Base-by-base conservation (phyloP, 2,113 vertebrate species). In the Gasterosteus aculeatus region DNA sequence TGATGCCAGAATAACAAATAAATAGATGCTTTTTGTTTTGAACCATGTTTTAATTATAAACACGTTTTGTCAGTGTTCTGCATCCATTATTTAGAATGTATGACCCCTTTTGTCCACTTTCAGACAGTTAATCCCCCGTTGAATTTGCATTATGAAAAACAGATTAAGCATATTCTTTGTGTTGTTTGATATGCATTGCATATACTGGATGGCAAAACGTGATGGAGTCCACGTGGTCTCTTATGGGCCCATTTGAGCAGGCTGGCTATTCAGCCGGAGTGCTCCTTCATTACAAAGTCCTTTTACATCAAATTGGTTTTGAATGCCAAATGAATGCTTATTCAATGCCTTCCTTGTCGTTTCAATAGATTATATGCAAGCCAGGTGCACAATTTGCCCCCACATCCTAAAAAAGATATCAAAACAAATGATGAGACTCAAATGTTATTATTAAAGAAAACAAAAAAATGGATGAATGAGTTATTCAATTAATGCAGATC, bases 31-130 rank as follows among this genome's bases (percentile, higher is more conserved):
- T 80, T 78, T 87, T 91, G 85, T 82, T 87, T 90, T 88, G 78
- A 88, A 80, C 77, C 78, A 67, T 78, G 39, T 75, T 71, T 74
- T 88, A 92, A 93, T 93, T 93, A 90, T 88, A 88, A 86, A 61
- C 82, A 56, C 58, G 82, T 90, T 91, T 88, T 91, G 73, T 84
- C 46, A 41, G 78, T 85, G 82, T 88, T 92, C 92, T 91, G 78
- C 84, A 85, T 89, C 62, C 69, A 66, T 86, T 86, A 83, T 84
- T 87, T 86, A 61, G 57, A 70, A 79, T 85, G 85, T 82, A 67
- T 86, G 83, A 86, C 82, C 83, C 80, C 82, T 19, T 86, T 82
- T 66, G 58, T 67, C 83, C 70, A 61, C 62, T 78, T 78, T 80
- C 67, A 84, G 79, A 65, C 69, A 85, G 86, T 79, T 47, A 71